These are phyloP conservation scores for Eulacestoma nigropectus DNA, from an alignment of 2,113 vertebrate species.

Conservation along the genomic window DNA sequence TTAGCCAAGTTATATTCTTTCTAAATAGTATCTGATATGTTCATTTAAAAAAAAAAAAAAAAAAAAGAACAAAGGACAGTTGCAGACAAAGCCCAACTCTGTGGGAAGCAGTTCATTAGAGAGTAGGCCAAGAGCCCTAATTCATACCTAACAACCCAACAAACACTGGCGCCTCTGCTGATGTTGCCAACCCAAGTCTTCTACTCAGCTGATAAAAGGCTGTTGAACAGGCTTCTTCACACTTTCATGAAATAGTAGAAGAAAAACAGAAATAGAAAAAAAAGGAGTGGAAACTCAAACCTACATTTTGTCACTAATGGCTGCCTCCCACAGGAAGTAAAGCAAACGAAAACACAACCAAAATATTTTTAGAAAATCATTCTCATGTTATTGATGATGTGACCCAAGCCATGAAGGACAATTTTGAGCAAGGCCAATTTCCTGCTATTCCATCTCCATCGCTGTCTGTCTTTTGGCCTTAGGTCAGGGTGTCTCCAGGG, in stretches of 20 bases:
- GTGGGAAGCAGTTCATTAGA: background rate
- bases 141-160: background rate
- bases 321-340: constrained; percentile 28
- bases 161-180: background rate
- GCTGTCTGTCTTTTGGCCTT: background rate
- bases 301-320: background rate
- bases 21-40: background rate
- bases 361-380: constrained; percentile 23
- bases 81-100: background rate
- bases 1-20: background rate
- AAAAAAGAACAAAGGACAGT: background rate
- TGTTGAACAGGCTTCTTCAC: background rate
- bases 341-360: background rate
- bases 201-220: background rate
- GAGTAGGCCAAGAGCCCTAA: background rate
- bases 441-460: constrained; percentile 4
- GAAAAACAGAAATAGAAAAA: background rate
- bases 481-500: background rate
- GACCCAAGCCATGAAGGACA: constrained; percentile 1
- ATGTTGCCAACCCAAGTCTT: background rate
- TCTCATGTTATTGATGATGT: constrained; percentile 10
- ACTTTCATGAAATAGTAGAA: background rate
- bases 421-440: background rate
- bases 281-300: background rate
- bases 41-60: background rate